Evolutionary conservation across 1,140 invertebrate genomes (phyloP).

Genomic region (Scaptomyza pallida): DNA sequence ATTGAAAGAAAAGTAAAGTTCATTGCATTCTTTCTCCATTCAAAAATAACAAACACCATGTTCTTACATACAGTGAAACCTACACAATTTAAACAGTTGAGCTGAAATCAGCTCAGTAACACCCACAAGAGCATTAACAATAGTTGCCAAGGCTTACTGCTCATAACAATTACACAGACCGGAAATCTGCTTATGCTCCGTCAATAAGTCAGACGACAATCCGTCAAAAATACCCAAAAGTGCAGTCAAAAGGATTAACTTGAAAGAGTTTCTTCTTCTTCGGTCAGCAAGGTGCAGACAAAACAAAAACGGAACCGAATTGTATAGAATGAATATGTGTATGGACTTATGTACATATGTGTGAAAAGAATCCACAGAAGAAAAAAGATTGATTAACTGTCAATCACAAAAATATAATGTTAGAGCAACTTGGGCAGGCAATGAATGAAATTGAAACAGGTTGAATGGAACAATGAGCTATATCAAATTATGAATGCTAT

Average conservation of each 20-base stretch:
- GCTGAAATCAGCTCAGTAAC: conserved; percentile 54
- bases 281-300: conserved; percentile 43
- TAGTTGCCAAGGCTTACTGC: conserved; percentile 42
- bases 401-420: conserved; percentile 64
- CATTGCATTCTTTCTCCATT: neutral
- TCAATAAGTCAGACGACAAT: conserved; percentile 66
- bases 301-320: conserved; percentile 56
- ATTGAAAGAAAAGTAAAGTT: neutral
- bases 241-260: conserved; percentile 75
- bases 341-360: conserved; percentile 29
- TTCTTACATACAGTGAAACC: neutral
- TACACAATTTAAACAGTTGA: conserved; percentile 2
- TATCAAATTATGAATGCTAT: conserved; percentile 68
- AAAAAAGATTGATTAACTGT: conserved; percentile 77
- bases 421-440: conserved; percentile 31
- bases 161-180: conserved; percentile 75
- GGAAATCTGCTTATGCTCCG: conserved; percentile 71
- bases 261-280: conserved; percentile 52
- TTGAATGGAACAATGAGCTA: conserved; percentile 62
- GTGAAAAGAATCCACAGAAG: conserved; percentile 69
- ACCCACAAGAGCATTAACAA: conserved; percentile 55
- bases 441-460: conserved; percentile 74
- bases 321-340: conserved; percentile 53
- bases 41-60: neutral
- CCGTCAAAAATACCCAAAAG: conserved; percentile 54